Evolutionary conservation across 2,113 vertebrate species (phyloP).

Genomic region (Aix galericulata): DNA sequence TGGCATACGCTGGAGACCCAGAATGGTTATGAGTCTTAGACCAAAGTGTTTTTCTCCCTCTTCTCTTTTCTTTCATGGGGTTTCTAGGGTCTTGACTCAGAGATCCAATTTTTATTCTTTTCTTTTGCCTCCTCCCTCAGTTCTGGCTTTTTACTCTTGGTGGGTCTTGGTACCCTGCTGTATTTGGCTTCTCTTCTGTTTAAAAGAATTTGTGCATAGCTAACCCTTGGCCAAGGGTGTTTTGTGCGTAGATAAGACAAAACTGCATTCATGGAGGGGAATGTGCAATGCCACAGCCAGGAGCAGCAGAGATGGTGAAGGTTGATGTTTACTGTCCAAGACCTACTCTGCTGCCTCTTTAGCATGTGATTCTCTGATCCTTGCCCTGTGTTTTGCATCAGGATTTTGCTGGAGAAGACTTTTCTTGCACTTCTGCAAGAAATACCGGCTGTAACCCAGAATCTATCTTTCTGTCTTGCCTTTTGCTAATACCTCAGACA

Average conservation of each 20-base stretch:
- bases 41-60: not conserved
- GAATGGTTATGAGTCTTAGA: constrained; percentile 33
- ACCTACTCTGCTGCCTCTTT: not conserved
- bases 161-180: not conserved
- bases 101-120: not conserved
- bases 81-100: not conserved
- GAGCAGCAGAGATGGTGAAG: not conserved
- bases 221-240: not conserved
- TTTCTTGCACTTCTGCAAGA: not conserved
- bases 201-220: not conserved
- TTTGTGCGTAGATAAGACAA: not conserved
- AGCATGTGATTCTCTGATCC: not conserved
- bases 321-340: not conserved
- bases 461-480: not conserved
- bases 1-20: constrained; percentile 51
- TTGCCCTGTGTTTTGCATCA: not conserved
- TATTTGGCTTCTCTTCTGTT: not conserved
- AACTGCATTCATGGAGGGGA: not conserved
- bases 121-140: not conserved
- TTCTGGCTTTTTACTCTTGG: not conserved
- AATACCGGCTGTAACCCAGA: not conserved
- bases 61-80: not conserved
- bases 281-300: constrained; percentile 10
- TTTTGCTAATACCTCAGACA: not conserved
- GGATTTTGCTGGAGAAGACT: not conserved